Evolutionary conservation across 2,888 invertebrate species (phyloP).

Genomic region (Eubasilissa splendida): DNA sequence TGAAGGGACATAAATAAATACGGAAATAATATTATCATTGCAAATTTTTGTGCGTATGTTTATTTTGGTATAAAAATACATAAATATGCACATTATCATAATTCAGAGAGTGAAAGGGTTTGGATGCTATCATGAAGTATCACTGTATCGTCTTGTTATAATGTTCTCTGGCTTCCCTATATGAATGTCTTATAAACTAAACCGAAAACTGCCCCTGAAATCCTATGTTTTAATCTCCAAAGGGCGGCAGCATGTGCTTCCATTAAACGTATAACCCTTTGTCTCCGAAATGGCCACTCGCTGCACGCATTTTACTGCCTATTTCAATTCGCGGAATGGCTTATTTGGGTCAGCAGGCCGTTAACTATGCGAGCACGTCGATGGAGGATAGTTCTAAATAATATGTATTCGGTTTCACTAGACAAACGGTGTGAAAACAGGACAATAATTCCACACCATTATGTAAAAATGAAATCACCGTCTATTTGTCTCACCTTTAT

Average conservation of each 20-base stretch:
- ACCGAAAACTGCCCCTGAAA: not conserved
- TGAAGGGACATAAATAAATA: too few species aligned
- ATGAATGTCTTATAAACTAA: conserved; percentile 17
- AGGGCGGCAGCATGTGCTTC: conserved; percentile 14
- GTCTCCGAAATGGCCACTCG: conserved; percentile 39
- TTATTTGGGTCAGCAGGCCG: conserved; percentile 49
- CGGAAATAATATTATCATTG: too few species aligned
- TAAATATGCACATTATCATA: too few species aligned
- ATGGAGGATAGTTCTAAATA: conserved; percentile 1
- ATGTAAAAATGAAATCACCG: not conserved
- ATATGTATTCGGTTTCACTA: too few species aligned
- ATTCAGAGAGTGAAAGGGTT: too few species aligned
- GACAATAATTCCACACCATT: not conserved
- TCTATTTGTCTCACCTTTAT: not conserved
- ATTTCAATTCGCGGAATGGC: conserved; percentile 49
- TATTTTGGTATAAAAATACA: too few species aligned
- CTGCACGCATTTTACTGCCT: conserved; percentile 42
- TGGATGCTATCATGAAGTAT: not conserved
- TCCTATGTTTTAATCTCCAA: conserved; percentile 8
- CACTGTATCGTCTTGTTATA: not conserved
- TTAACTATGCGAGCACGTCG: conserved; percentile 39
- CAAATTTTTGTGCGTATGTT: too few species aligned
- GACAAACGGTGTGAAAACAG: too few species aligned
- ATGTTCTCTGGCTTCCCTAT: not conserved
- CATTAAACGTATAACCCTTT: conserved; percentile 38